Base-by-base conservation (phyloP, 2,888 invertebrate genomes). In the Rugalucina vietnamica region DNA sequence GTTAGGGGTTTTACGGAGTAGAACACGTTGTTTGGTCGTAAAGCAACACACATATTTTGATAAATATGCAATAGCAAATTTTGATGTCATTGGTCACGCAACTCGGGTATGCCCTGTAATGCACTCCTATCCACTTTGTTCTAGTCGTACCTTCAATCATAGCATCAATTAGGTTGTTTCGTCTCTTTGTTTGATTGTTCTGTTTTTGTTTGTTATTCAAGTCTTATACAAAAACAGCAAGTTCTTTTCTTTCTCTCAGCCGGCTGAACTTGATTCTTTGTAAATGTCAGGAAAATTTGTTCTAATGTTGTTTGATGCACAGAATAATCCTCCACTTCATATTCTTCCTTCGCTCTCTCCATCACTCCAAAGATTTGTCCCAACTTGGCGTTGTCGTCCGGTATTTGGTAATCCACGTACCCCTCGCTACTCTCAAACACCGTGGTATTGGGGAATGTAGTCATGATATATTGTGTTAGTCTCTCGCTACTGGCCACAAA, bases 401-500 rank as follows among this genome's bases (percentile, higher is more conserved):
- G 91, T 54, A 95, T 92, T 73, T 94, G 94, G 88, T 93, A 94
- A 88, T 92, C 91, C 12, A 93, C 84, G 75, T 90, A 88, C 84
- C 94, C 95, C 91, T 95, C 97, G 96, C 97, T 97, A 91, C 97
- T 96, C 87, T 97, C 97, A 78, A 96, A 96, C 4, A 97, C 95
- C 0, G 96, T 95, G 87, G 96, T 96, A n/a, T 94, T 93, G 1
- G 96, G 94, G 90, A 97, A 96, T 39, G 95, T 95, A 0, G 93
- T 88, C 0, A 95, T 95, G 3, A 97, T 95, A 39, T 95, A 95
- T 8, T 89, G 71, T 71, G 89, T 82, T 2, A 93, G 81, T n/a
- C 89, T 88, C 10, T 85, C 76, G 21, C 86, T 83, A n/a, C 88
- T 76, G 10, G 88, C 74, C 92, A 93, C 88, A 91, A 79, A 50